Percentiles rank a stretch among this genome's conserved stretches.
Conservation (phyloP, 2,113 vertebrate species). For the Catagonus wagneri region DNA sequence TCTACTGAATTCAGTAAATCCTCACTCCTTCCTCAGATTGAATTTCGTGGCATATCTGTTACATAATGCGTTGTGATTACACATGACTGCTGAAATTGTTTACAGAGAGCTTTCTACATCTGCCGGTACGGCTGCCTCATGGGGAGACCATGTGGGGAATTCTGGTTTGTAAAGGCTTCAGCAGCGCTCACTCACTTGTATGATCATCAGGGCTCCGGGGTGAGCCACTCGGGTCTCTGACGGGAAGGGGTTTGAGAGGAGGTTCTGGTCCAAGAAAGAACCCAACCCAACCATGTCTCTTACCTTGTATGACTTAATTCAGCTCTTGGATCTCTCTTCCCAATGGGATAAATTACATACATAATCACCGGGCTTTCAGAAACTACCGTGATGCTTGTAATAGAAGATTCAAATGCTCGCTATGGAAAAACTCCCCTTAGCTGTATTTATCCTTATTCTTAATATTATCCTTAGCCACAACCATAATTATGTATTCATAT, state of each 20-base stretch:
- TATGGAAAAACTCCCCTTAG: neutral
- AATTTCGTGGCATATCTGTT: slow-evolving; percentile 67
- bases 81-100: slow-evolving; percentile 65
- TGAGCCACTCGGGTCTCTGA: neutral
- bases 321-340: neutral
- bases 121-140: slow-evolving; percentile 31
- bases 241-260: neutral
- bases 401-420: neutral
- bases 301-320: neutral
- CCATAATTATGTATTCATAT: neutral
- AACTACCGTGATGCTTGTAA: neutral
- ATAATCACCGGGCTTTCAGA: neutral
- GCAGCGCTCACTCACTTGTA: neutral
- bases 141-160: slow-evolving; percentile 33
- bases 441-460: neutral
- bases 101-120: slow-evolving; percentile 39
- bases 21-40: slow-evolving; percentile 50
- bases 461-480: neutral
- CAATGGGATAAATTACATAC: neutral
- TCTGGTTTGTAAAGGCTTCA: neutral
- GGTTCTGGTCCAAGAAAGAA: neutral
- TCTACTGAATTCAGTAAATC: slow-evolving; percentile 58
- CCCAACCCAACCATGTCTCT: neutral
- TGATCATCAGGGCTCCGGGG: neutral
- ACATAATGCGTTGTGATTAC: slow-evolving; percentile 62